Base-by-base conservation (phyloP, 2,113 vertebrate genomes). In the Sinocyclocheilus grahami region DNA sequence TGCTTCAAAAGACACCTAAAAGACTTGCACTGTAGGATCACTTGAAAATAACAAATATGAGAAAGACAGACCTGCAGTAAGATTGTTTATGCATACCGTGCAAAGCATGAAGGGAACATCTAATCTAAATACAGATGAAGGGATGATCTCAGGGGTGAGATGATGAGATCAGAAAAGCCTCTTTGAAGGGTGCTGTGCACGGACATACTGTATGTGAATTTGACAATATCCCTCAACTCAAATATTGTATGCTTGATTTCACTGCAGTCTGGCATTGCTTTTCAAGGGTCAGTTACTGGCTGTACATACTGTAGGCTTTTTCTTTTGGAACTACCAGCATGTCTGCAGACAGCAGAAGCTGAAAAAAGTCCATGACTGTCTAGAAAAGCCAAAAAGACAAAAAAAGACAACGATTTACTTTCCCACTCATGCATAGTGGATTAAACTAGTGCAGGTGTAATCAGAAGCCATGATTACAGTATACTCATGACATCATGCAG, bases 401-500 rank as follows among this genome's bases (percentile, higher is more conserved):
- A 71, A 37, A 85, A 53, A 67, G 30, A 74, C 67, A 79, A 51
- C n/a, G 10, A 63, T 87, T 82, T 83, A 71, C 71, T 65, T 82
- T 82, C 33, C 69, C 16, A 22, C 30, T 82, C 86, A 89, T 75
- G 88, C 75, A 24, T 75, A 53, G 62, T 42, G 20, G 60, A 63
- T 69, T 62, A 78, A 78, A 79, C 65, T 60, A 78, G 51, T 39
- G 22, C 20, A 58, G 78, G 79, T 83, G n/a, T 83, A 89, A 72
- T 85, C 42, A 87, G 65, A 82, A 77, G 63, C 62, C 37, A 58
- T 79, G 88, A 83, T 86, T 87, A 78, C 51, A 62, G 77, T 71
- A 89, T 72, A 85, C 81, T 81, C 27, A 27, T 82, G 16, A 48
- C 33, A 60, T 80, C 27, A 71, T 6, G 13, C 75, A 62, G 33